phyloP scores from a whole-genome alignment of 2,113 vertebrate species.

The Ranitomeya imitator region DNA sequence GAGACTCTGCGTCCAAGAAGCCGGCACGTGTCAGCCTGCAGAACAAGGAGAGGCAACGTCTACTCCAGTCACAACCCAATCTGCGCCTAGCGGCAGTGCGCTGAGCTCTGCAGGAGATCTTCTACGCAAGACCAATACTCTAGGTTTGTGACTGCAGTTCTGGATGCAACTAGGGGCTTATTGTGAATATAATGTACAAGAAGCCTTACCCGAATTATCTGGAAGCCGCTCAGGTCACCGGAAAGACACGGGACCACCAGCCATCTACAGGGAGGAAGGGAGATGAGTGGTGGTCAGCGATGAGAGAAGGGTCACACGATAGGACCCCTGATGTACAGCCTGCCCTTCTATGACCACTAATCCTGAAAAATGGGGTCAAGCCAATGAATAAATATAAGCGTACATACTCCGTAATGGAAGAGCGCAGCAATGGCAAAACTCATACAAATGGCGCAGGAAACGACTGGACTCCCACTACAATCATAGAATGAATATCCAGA shows the following conservation, averaged over 20 bases:
- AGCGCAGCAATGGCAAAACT: too few relatives aligned
- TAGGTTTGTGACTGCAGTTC: neutral
- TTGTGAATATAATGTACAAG: neutral
- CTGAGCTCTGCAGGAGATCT: too few relatives aligned
- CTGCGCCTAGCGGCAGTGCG: neutral
- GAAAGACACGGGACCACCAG: neutral
- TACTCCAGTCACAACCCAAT: neutral
- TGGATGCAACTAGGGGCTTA: neutral
- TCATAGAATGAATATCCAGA: too few relatives aligned
- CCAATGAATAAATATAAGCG: too few relatives aligned
- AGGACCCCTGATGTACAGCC: too few relatives aligned
- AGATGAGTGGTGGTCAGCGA: neutral
- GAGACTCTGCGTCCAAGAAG: neutral
- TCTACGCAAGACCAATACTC: too few relatives aligned
- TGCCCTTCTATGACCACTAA: too few relatives aligned
- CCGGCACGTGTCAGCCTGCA: neutral
- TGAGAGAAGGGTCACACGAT: neutral
- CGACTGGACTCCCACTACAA: too few relatives aligned
- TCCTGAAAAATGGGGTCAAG: too few relatives aligned
- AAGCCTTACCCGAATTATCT: neutral
- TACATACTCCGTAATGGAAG: too few relatives aligned
- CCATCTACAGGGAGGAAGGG: neutral
- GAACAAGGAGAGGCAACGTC: neutral
- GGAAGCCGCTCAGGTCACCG: constrained; percentile 1
- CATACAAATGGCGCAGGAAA: too few relatives aligned